Conservation (phyloP, 2,113 vertebrate genomes). For the Boulengeromyrus knoepffleri region DNA sequence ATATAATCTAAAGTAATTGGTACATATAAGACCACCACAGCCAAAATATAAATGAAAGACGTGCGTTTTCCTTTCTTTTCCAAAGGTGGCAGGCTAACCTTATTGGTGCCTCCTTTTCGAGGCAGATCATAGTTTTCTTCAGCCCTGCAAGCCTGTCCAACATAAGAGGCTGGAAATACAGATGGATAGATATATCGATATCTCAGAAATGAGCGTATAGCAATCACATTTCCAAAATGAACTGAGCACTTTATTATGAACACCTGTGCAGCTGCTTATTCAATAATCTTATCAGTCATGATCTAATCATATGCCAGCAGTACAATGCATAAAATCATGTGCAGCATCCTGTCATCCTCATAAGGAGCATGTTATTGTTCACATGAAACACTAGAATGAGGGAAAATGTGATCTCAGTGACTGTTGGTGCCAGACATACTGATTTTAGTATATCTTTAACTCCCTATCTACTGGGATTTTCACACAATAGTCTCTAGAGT, state of each 20-base stretch:
- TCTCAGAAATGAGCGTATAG: background rate
- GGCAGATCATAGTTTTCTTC: background rate
- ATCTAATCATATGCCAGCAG: background rate
- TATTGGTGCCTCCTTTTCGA: background rate
- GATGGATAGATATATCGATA: background rate
- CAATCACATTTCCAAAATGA: background rate
- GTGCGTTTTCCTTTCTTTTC: background rate
- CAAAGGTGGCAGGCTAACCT: background rate
- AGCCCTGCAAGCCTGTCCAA: background rate
- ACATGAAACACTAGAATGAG: background rate
- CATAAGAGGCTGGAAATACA: background rate
- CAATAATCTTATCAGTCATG: background rate
- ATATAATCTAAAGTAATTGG: background rate
- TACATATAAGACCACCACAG: background rate
- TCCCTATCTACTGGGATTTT: background rate
- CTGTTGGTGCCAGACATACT: background rate
- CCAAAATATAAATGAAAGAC: background rate
- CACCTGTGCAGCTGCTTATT: background rate
- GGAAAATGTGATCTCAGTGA: background rate
- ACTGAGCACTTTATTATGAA: background rate
- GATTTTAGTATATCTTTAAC: background rate
- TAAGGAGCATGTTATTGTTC: background rate
- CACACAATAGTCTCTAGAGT: background rate
- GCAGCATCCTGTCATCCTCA: background rate
- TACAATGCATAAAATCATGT: background rate